A percentile compares a stretch with the other conserved stretches of the same genome.
These are phyloP conservation scores for Heliornis fulica DNA, from an alignment of 2,113 vertebrate species.

Conservation along the genomic window DNA sequence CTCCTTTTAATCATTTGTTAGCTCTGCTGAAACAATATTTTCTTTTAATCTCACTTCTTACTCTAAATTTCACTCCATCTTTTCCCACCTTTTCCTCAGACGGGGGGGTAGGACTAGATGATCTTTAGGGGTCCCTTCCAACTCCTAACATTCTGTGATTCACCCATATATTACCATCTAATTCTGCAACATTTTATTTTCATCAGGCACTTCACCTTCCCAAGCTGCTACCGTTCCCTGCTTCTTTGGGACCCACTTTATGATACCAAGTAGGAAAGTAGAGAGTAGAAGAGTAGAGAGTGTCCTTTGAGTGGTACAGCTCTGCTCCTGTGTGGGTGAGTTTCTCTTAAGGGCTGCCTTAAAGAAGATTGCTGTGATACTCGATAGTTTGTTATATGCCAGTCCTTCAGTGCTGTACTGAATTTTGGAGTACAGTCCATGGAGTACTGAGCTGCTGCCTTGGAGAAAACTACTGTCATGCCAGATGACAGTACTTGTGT, in stretches of 20 bases:
- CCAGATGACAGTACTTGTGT: neutral
- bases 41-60: neutral
- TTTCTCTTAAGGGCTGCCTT: neutral
- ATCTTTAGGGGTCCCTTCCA: too few species aligned
- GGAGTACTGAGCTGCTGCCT: neutral
- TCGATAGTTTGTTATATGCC: neutral
- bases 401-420: neutral
- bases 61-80: neutral
- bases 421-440: neutral
- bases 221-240: neutral
- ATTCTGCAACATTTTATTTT: neutral
- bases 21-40: neutral
- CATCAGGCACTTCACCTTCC: neutral
- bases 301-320: neutral
- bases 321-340: neutral
- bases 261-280: fast-evolving
- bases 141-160: too few species aligned
- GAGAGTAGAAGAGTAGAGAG: neutral
- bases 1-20: neutral
- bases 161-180: neutral
- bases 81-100: neutral
- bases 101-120: too few species aligned
- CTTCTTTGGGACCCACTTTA: neutral
- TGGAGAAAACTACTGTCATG: neutral
- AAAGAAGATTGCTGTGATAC: too few species aligned